Evolutionary conservation across 64 coral and sea anemone species (phyloP).

Genomic region (Exaiptasia diaphana): DNA sequence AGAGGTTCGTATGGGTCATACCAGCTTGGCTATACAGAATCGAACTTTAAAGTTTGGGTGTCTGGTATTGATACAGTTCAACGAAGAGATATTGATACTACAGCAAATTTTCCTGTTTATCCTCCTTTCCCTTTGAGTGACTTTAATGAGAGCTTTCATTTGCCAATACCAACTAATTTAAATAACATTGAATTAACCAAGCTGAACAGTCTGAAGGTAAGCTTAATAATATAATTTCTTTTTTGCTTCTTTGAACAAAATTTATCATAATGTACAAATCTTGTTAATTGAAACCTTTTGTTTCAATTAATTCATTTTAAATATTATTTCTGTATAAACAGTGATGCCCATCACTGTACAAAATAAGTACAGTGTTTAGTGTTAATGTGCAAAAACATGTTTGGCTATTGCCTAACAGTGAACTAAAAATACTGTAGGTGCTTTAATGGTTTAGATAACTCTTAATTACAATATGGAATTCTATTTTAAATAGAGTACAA

Average conservation of each 20-base stretch:
- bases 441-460: too few relatives aligned
- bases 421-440: too few relatives aligned
- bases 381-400: too few relatives aligned
- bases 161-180: not conserved
- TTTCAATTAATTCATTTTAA: too few relatives aligned
- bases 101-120: not conserved
- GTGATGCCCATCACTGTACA: too few relatives aligned
- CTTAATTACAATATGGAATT: too few relatives aligned
- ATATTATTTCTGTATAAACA: too few relatives aligned
- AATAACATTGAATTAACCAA: not conserved
- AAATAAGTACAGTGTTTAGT: too few relatives aligned
- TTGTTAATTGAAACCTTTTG: too few relatives aligned
- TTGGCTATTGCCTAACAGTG: too few relatives aligned
- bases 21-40: not conserved
- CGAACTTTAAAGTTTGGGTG: slow-evolving; percentile 18
- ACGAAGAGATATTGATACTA: not conserved
- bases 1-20: slow-evolving; percentile 35
- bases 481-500: too few relatives aligned
- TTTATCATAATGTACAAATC: not conserved
- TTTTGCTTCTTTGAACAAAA: not conserved
- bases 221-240: not conserved
- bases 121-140: not conserved
- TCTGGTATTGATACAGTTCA: not conserved
- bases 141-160: not conserved
- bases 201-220: not conserved